These are phyloP conservation scores for Neodontobutis hainanensis DNA, from an alignment of 2,113 vertebrate genomes.

Conservation along the genomic window DNA sequence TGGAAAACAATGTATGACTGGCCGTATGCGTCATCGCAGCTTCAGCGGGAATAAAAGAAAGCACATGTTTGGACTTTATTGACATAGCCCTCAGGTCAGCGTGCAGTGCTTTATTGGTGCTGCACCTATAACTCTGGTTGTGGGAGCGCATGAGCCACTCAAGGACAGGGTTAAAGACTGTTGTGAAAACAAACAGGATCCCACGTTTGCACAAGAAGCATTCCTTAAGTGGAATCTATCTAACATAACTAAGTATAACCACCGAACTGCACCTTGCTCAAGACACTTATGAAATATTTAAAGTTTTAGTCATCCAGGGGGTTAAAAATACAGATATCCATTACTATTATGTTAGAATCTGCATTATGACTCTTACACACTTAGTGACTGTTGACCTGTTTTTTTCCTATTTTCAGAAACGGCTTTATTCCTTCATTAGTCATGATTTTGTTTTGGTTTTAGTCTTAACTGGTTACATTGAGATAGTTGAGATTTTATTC, in stretches of 20 bases:
- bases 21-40: slow-evolving; percentile 16
- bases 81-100: slow-evolving; percentile 48
- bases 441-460: too few relatives aligned
- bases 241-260: too few relatives aligned
- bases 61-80: slow-evolving; percentile 46
- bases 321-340: too few relatives aligned
- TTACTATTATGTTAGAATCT: too few relatives aligned
- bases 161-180: slow-evolving; percentile 22
- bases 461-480: too few relatives aligned
- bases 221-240: neutral
- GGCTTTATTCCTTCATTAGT: too few relatives aligned
- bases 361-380: too few relatives aligned
- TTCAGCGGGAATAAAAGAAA: slow-evolving; percentile 50
- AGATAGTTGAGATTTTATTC: too few relatives aligned
- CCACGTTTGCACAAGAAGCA: slow-evolving; percentile 1
- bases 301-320: neutral
- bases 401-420: too few relatives aligned
- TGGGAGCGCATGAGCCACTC: slow-evolving; percentile 8
- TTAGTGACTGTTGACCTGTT: too few relatives aligned
- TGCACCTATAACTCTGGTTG: slow-evolving; percentile 18
- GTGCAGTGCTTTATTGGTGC: slow-evolving; percentile 28
- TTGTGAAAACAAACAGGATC: slow-evolving; percentile 55
- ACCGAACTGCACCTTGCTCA: neutral
- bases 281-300: neutral
- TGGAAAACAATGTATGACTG: slow-evolving; percentile 10